Conservation (phyloP, 2,888 invertebrate genomes). For the Byasa hedistus region DNA sequence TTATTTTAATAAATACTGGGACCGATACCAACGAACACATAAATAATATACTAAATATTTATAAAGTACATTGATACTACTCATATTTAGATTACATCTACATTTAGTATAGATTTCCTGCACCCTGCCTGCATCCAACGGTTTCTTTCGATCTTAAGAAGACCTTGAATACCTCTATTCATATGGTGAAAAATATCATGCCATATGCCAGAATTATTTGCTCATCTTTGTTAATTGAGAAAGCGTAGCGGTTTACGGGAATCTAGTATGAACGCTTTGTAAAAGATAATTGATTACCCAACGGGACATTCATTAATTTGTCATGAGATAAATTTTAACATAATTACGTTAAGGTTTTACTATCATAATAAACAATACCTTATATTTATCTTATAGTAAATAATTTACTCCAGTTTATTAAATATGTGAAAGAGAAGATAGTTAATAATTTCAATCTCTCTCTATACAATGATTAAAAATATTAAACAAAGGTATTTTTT, state of each 20-base stretch:
- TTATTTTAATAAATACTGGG: too few species aligned
- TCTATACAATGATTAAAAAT: too few species aligned
- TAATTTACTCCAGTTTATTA: background rate
- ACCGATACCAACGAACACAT: too few species aligned
- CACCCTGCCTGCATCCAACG: too few species aligned
- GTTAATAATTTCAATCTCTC: too few species aligned
- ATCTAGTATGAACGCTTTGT: constrained; percentile 14
- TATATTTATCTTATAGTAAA: background rate
- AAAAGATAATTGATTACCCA: constrained; percentile 25
- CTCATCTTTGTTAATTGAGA: constrained; percentile 24
- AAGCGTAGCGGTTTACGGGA: constrained; percentile 16
- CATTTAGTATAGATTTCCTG: too few species aligned
- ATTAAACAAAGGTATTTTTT: too few species aligned
- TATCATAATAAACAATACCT: constrained; percentile 7
- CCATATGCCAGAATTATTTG: constrained; percentile 28
- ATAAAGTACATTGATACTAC: too few species aligned
- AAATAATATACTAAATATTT: too few species aligned
- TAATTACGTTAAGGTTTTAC: constrained; percentile 9
- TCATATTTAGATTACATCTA: too few species aligned
- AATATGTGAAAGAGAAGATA: background rate
- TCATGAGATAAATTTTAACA: constrained; percentile 19
- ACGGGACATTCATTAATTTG: constrained; percentile 17
- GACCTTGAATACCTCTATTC: too few species aligned
- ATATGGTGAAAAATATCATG: constrained; percentile 19
- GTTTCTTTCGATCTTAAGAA: too few species aligned